Conservation (phyloP, 2,797 vertebrate species). For the Rhabdomys pumilio region DNA sequence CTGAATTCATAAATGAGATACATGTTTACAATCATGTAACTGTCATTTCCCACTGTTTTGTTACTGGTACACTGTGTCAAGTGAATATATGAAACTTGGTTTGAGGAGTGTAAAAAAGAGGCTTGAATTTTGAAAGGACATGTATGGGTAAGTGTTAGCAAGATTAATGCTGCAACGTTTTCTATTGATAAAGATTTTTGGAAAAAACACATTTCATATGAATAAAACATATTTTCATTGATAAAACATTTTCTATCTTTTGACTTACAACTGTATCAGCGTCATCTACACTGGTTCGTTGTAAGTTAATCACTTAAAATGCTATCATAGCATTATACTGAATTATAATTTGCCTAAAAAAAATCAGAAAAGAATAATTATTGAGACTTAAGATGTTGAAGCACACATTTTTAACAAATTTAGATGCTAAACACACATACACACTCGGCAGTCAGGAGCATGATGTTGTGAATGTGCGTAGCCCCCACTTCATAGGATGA, state of each 20-base stretch:
- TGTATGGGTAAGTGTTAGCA: neutral
- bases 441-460: neutral
- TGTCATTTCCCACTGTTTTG: neutral
- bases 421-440: neutral
- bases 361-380: neutral
- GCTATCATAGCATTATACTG: conserved; percentile 2
- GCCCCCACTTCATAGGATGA: neutral
- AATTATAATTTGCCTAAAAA: conserved; percentile 36
- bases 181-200: neutral
- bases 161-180: neutral
- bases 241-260: neutral
- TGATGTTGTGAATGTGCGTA: neutral
- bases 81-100: neutral
- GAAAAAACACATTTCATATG: neutral
- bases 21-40: neutral
- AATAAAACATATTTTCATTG: conserved; percentile 50
- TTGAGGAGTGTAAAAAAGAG: neutral
- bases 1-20: conserved; percentile 40
- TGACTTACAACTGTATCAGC: conserved; percentile 32
- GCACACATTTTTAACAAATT: neutral
- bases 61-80: neutral
- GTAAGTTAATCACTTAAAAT: neutral
- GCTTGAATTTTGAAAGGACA: neutral
- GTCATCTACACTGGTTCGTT: neutral
- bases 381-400: neutral